Base-by-base conservation (phyloP, 2,113 vertebrate genomes). In the Setophaga coronata region DNA sequence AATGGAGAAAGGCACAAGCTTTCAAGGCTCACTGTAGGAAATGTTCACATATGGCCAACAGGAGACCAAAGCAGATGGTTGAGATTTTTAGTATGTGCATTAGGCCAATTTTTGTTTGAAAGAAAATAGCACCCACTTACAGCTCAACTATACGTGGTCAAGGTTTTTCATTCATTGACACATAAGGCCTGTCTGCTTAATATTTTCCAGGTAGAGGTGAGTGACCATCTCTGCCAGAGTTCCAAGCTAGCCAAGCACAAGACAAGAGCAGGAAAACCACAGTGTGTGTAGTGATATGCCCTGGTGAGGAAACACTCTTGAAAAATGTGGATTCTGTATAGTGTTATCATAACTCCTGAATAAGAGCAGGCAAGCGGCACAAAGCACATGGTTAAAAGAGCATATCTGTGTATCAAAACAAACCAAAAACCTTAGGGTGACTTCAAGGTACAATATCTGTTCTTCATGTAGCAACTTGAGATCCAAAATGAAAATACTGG, bases 11-110 rank as follows among this genome's bases (percentile, higher is more conserved):
- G 65, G 58, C 87, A 76, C 18, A 89, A 45, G 15, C 29, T 76
- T 83, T 91, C 92, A 85, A 87, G 81, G 65, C 79, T 78, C 43
- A 24, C 64, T 66, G 51, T 74, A 96, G 82, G 82, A 94, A 94
- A 90, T 53, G 53, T 74, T 95, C 81, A 91, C 95, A 96, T 96
- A 40, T 97, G 97, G 90, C 65, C 61, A 89, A 53, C 90, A 96
- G 95, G 81, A 95, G 87, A 91, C 20, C 56, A 20, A 83, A 74
- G 48, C 48, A 58, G 76, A 72, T 2, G 12, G 36, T 4, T 65
- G 36, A 78, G 47, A 42, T 67, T 83, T 84, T 76, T 67, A 54
- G 20, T 36, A 20, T 29, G 69, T 73, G 51, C 33, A 33, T 65
- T 43, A 66, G 56, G 21, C 18, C n/a, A 71, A 28, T 61, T 87